Evolutionary conservation across 2,888 invertebrate genomes (phyloP).

Genomic region (Orthosia gothica): DNA sequence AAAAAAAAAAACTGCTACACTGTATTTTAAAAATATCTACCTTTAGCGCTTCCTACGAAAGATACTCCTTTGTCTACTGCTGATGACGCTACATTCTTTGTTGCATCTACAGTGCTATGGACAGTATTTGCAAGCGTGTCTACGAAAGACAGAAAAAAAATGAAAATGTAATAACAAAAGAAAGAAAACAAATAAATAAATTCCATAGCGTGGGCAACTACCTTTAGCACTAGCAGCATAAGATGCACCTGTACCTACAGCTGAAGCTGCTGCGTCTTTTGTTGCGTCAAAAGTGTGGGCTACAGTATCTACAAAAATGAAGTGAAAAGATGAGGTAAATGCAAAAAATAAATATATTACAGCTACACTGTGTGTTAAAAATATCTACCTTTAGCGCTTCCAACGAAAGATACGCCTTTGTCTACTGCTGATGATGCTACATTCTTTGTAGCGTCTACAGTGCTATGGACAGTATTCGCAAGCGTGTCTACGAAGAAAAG

Average conservation of each 20-base stretch:
- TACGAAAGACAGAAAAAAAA: conserved; percentile 33
- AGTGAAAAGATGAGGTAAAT: background rate
- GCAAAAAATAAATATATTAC: conserved; percentile 10
- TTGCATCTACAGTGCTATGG: conserved; percentile 78
- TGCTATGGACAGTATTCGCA: conserved; percentile 74
- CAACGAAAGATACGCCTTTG: conserved; percentile 75
- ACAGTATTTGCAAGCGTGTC: conserved; percentile 74
- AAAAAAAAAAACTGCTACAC: conserved; percentile 18
- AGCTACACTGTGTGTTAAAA: conserved; percentile 1
- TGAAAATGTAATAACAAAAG: conserved; percentile 4
- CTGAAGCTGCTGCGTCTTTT: conserved; percentile 55
- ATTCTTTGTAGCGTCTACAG: conserved; percentile 81
- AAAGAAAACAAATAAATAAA: background rate
- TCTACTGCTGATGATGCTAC: conserved; percentile 78
- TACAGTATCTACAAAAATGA: conserved; percentile 76
- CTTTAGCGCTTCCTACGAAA: conserved; percentile 77
- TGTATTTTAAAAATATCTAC: conserved; percentile 59
- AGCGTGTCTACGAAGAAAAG: conserved; percentile 62
- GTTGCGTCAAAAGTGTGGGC: conserved; percentile 74
- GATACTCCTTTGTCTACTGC: conserved; percentile 77
- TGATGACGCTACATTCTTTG: conserved; percentile 78
- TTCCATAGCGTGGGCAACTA: conserved; percentile 44
- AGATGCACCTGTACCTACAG: conserved; percentile 77
- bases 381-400: conserved; percentile 76
- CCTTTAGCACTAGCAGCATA: conserved; percentile 78